Conservation (phyloP, 2,888 invertebrate genomes). For the Leptinotarsa rubiginosa region DNA sequence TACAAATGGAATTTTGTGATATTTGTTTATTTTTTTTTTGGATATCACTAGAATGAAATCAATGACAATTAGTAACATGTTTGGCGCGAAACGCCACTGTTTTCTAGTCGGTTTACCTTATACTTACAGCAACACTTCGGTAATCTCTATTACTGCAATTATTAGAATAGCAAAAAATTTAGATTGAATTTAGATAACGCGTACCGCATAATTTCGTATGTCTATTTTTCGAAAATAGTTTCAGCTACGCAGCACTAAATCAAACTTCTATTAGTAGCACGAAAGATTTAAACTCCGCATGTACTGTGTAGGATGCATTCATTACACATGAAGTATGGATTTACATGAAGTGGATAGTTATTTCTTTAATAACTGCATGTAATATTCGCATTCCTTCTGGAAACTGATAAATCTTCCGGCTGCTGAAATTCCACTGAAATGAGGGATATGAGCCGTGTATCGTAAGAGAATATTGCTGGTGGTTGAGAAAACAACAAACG, state of each 20-base stretch:
- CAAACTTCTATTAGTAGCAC: slow-evolving; percentile 32
- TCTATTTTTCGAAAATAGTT: slow-evolving; percentile 22
- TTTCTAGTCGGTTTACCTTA: background rate
- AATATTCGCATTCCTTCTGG: slow-evolving; percentile 7
- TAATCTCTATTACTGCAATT: slow-evolving; percentile 31
- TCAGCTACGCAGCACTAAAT: slow-evolving; percentile 26
- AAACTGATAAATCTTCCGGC: background rate
- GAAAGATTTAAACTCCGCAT: slow-evolving; percentile 21
- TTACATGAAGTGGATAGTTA: background rate
- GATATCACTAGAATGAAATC: no score
- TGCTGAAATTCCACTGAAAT: background rate
- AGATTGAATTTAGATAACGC: slow-evolving; percentile 33
- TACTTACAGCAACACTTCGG: slow-evolving; percentile 20
- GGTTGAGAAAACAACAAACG: no score
- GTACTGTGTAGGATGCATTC: slow-evolving; percentile 17
- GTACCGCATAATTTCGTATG: slow-evolving; percentile 18
- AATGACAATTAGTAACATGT: background rate
- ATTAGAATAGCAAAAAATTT: slow-evolving; percentile 15
- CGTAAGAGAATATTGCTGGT: no score
- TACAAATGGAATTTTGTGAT: no score
- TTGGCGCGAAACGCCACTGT: slow-evolving; percentile 9
- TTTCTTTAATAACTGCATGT: slow-evolving; percentile 6
- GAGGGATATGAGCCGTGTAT: no score
- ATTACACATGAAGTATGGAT: slow-evolving; percentile 20
- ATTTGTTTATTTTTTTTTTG: no score